These are phyloP conservation scores for Himalopsyche japonica DNA, from an alignment of 2,888 invertebrate genomes.

Conservation along the genomic window DNA sequence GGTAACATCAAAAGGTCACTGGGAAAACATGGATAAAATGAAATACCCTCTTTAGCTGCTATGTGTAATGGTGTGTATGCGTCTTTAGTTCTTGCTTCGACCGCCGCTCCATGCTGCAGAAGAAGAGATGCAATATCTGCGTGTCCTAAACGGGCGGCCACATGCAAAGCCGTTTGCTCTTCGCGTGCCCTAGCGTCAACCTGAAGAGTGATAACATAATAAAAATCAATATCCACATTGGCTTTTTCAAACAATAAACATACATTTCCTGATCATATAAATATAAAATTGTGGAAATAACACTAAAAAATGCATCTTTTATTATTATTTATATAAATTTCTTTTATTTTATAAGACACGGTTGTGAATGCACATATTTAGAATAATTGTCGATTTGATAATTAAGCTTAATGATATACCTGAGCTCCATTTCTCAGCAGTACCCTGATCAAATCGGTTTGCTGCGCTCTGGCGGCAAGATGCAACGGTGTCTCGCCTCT, in stretches of 20 bases:
- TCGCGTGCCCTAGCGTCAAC: conserved; percentile 76
- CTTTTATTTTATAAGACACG: too few relatives aligned
- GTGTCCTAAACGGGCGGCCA: conserved; percentile 93
- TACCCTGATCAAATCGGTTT: conserved; percentile 95
- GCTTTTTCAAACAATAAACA: too few relatives aligned
- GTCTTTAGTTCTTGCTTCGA: conserved; percentile 90
- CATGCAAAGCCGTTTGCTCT: conserved; percentile 95
- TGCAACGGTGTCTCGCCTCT: conserved; percentile 96
- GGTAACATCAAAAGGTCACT: too few relatives aligned
- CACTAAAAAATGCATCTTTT: too few relatives aligned
- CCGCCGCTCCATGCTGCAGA: conserved; percentile 90
- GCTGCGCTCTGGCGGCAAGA: conserved; percentile 94
- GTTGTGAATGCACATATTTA: too few relatives aligned
- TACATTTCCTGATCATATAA: too few relatives aligned
- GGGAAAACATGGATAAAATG: not conserved
- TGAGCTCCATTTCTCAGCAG: conserved; percentile 91
- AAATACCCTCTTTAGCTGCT: conserved; percentile 89
- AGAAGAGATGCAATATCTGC: conserved; percentile 93
- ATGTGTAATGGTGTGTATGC: conserved; percentile 95
- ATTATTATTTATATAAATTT: too few relatives aligned
- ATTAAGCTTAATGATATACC: conserved; percentile 50
- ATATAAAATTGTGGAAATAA: too few relatives aligned
- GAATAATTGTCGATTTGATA: too few relatives aligned
- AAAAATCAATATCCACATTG: too few relatives aligned
- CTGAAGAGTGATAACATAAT: too few relatives aligned